Base-by-base conservation (phyloP, 2,797 vertebrate genomes). In the Margarornis squamiger region DNA sequence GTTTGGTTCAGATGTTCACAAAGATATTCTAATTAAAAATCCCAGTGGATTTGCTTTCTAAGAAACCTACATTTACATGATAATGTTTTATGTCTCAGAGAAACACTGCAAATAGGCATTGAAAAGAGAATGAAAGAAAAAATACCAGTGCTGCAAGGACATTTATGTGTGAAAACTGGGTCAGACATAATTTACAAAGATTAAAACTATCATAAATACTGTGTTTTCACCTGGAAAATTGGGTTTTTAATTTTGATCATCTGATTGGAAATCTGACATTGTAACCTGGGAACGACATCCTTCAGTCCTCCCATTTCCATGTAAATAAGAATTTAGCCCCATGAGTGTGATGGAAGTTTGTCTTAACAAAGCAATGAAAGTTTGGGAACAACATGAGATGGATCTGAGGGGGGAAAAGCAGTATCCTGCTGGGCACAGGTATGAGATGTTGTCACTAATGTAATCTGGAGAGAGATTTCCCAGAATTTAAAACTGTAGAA, bases 1-100 rank as follows among this genome's bases (percentile, higher is more conserved):
- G 82, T 54, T 71, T 17, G 41, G 52, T 85, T 95, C 76, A 95
- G 95, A 95, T 79, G 74, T 68, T 94, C 80, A 81, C 14, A 10
- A 51, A 81, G 77, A 82, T 90, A 94, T 68, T 88, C 71, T 93
- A 90, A 96, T 96, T 96, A 92, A 90, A 92, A 90, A 92, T 65
- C 95, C 82, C 88, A 79, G 57, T 26, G 76, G 90, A 95, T 89
- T 43, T 88, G 80, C 90, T 96, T 96, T 96, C 92, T 79, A 97
- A 96, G 88, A 91, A 95, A 94, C 67, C 82, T 14, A 55, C 48
- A 68, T 94, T 90, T 88, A 88, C 63, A 68, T 74, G 30, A 79
- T 77, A 92, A 94, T 74, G 63, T 71, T 94, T 90, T 84, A 65
- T 49, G 45, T 93, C 91, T 79, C 13, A 1, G 51, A 76, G 43